Evolutionary conservation across 2,888 invertebrate genomes (phyloP).

Genomic region (Colostygia pectinataria): DNA sequence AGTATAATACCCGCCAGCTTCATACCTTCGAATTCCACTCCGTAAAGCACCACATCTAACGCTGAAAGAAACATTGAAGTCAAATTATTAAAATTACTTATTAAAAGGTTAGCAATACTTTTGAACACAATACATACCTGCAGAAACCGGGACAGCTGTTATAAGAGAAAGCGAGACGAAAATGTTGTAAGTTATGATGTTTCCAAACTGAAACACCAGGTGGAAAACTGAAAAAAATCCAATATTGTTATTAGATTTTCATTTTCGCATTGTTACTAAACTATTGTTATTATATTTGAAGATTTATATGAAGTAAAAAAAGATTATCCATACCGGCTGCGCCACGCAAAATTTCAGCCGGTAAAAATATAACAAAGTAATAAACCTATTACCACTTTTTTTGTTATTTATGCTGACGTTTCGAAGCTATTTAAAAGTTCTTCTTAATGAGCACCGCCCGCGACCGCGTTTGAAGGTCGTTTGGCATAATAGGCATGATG

Average conservation of each 20-base stretch:
- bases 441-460: too few species aligned
- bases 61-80: conserved; percentile 76
- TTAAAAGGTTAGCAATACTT: not conserved
- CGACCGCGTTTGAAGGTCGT: too few species aligned
- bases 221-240: conserved; percentile 88
- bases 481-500: too few species aligned
- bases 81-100: not conserved
- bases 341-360: not conserved
- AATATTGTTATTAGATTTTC: not conserved
- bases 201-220: conserved; percentile 96
- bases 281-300: too few species aligned
- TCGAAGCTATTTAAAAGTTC: too few species aligned
- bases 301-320: too few species aligned
- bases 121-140: conserved; percentile 84
- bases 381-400: too few species aligned
- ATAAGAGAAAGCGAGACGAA: conserved; percentile 97
- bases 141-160: conserved; percentile 96
- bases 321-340: not conserved
- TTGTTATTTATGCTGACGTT: too few species aligned
- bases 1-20: conserved; percentile 96
- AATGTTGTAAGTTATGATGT: conserved; percentile 95
- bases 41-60: conserved; percentile 92
- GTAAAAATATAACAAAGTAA: too few species aligned
- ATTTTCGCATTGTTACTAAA: too few species aligned
- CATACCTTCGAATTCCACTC: conserved; percentile 95